Evolutionary conservation across 2,797 vertebrate species (phyloP).

Genomic region (Hafferia zeledoni): DNA sequence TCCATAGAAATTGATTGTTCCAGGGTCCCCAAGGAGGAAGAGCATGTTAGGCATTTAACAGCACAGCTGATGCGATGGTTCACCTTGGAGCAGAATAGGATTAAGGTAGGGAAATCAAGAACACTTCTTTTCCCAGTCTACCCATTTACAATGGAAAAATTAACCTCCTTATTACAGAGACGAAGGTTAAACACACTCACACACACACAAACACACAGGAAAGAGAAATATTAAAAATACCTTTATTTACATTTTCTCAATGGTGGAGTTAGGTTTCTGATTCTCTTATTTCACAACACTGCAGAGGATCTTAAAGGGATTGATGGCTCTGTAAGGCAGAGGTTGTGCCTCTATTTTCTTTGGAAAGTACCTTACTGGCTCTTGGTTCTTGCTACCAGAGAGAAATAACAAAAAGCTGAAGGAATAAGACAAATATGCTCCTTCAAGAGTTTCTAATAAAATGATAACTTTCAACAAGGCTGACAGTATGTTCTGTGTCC

Average conservation of each 20-base stretch:
- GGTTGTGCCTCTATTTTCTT: conserved; percentile 26
- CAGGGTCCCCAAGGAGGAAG: rapidly evolving
- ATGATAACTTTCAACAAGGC: background rate
- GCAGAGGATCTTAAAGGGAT: background rate
- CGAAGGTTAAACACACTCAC: background rate
- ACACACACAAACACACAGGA: background rate
- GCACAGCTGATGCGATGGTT: background rate
- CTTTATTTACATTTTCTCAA: conserved; percentile 8
- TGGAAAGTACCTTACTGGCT: background rate
- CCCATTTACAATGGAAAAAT: background rate
- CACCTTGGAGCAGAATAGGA: background rate
- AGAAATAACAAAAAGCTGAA: conserved; percentile 40
- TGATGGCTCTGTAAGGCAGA: conserved; percentile 9
- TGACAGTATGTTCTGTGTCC: background rate
- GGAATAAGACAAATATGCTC: conserved; percentile 34
- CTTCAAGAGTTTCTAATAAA: conserved; percentile 42
- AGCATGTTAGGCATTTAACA: background rate
- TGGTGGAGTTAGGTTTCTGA: background rate
- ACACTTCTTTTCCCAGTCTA: background rate
- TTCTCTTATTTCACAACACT: conserved; percentile 32
- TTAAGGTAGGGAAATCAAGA: background rate
- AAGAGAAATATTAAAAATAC: conserved; percentile 27
- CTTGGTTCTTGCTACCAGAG: conserved; percentile 39
- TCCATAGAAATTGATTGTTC: background rate
- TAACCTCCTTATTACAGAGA: background rate